A percentile compares a stretch with the other conserved stretches of the same genome.
phyloP scores from a whole-genome alignment of 2,888 invertebrate species.

The Crossocerus cetratus region DNA sequence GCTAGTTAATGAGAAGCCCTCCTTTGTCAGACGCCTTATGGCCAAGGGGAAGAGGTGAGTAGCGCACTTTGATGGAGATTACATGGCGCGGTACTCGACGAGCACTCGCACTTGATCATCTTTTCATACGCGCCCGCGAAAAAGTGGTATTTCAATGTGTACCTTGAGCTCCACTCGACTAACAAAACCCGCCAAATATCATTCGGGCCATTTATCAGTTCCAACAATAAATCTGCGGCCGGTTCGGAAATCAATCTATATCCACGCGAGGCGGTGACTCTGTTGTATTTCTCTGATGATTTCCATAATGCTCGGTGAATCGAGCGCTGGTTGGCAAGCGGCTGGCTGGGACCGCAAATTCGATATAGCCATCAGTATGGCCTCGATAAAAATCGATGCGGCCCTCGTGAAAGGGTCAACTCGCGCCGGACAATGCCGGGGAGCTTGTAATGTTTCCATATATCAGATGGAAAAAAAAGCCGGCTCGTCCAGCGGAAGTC shows the following conservation, averaged over 20 bases:
- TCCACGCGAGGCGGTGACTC: background rate
- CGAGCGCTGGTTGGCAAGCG: constrained; percentile 17
- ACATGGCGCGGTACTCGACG: too few species aligned
- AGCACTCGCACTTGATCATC: too few species aligned
- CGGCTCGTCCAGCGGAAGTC: too few species aligned
- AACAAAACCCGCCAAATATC: too few species aligned
- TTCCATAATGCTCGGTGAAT: constrained; percentile 44
- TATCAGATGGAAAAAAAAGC: background rate
- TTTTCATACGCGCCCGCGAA: background rate
- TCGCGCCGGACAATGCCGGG: background rate
- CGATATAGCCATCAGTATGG: constrained; percentile 20
- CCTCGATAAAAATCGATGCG: constrained; percentile 31
- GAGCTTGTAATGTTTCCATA: background rate
- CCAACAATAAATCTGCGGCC: constrained; percentile 4
- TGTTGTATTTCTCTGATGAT: too few species aligned
- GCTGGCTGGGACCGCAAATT: constrained; percentile 31
- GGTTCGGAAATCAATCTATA: constrained; percentile 31
- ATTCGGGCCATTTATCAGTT: too few species aligned
- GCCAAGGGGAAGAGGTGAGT: too few species aligned
- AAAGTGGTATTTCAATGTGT: too few species aligned
- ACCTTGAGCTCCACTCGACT: too few species aligned
- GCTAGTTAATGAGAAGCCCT: too few species aligned
- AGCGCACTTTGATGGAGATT: too few species aligned
- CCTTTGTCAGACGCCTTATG: too few species aligned
- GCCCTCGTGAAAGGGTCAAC: background rate